Percentiles rank a stretch among this genome's conserved stretches.
These are phyloP conservation scores for Metaphire vulgaris DNA, from an alignment of 1,140 invertebrate genomes.

Conservation along the genomic window DNA sequence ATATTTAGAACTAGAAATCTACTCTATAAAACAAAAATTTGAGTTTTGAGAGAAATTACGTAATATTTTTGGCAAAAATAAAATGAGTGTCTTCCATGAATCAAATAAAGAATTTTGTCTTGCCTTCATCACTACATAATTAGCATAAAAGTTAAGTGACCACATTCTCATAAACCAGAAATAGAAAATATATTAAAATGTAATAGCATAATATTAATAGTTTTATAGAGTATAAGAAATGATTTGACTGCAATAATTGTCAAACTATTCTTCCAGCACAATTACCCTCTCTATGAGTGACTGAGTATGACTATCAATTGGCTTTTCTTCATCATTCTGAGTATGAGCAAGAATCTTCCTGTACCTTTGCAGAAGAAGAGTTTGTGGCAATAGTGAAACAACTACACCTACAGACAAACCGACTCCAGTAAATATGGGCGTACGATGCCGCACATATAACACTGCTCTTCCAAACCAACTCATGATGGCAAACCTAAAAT, in stretches of 20 bases:
- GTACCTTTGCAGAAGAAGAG: constrained; percentile 54
- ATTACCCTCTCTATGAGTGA: constrained; percentile 31
- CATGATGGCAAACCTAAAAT: not conserved
- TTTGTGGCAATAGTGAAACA: constrained; percentile 50
- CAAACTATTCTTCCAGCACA: too few species aligned
- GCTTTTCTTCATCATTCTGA: constrained; percentile 46
- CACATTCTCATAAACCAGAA: not conserved
- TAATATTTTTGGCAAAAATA: too few species aligned
- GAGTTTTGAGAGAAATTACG: too few species aligned
- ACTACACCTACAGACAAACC: not conserved
- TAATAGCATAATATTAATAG: not conserved
- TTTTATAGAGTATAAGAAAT: too few species aligned
- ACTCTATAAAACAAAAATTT: too few species aligned
- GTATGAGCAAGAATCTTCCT: constrained; percentile 55
- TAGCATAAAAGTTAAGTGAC: not conserved
- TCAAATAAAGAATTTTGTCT: too few species aligned
- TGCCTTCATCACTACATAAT: too few species aligned
- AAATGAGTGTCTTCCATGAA: too few species aligned
- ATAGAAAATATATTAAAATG: not conserved
- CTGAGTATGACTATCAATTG: constrained; percentile 28
- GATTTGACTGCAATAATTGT: too few species aligned
- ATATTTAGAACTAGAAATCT: too few species aligned
- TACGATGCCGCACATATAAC: constrained; percentile 24
- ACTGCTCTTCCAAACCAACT: not conserved
- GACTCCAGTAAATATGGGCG: not conserved